Evolutionary conservation across 2,888 invertebrate species (phyloP).

Genomic region (Drosophila koepferae): DNA sequence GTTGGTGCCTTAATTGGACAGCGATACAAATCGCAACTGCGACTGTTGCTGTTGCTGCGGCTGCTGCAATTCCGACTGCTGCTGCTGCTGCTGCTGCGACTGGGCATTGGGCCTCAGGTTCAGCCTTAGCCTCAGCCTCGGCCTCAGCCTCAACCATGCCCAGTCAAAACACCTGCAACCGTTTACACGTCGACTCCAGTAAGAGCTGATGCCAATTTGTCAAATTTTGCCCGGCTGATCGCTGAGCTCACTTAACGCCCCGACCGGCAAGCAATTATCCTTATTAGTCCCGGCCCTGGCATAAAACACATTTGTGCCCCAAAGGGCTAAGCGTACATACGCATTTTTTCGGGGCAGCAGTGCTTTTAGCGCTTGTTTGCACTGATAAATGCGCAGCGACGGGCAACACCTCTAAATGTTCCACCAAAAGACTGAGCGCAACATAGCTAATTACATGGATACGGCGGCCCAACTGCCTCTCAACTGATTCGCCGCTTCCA

Average conservation of each 20-base stretch:
- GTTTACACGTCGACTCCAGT: constrained; percentile 73
- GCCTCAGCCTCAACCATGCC: constrained; percentile 55
- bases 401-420: constrained; percentile 55
- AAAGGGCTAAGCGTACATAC: constrained; percentile 54
- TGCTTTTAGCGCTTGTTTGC: constrained; percentile 74
- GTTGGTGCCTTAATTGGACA: constrained; percentile 76
- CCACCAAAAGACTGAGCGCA: constrained; percentile 22
- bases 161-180: constrained; percentile 75
- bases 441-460: constrained; percentile 68
- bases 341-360: constrained; percentile 51
- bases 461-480: constrained; percentile 15
- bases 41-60: constrained; percentile 20
- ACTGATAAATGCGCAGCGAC: constrained; percentile 74
- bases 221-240: constrained; percentile 56
- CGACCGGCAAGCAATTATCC: constrained; percentile 70
- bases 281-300: constrained; percentile 66
- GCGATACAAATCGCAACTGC: constrained; percentile 72
- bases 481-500: constrained; percentile 46
- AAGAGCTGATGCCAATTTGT: constrained; percentile 73
- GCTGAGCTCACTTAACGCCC: constrained; percentile 68
- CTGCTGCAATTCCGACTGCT: constrained; percentile 17
- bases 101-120: constrained; percentile 30
- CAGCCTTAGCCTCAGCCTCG: too few relatives aligned
- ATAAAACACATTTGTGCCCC: constrained; percentile 56
- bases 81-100: constrained; percentile 14